Percentiles rank a stretch among this genome's conserved stretches.
phyloP scores from a whole-genome alignment of 37 sponge, comb jelly and placozoan species.

The Petrosia ficiformis region DNA sequence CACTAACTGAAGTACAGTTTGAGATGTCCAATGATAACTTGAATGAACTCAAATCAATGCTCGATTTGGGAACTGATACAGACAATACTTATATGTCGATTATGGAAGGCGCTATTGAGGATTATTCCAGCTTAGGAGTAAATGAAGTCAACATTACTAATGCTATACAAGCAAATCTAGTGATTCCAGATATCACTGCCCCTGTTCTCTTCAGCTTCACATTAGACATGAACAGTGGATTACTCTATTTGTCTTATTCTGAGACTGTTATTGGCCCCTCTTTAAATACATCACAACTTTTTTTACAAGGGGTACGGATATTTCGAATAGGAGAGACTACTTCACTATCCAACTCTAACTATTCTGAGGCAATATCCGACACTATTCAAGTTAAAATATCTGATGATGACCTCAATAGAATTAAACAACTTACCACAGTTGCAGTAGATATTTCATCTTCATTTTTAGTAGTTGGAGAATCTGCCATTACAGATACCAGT shows the following conservation, averaged over 20 bases:
- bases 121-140: conserved; percentile 45
- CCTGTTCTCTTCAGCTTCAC: conserved; percentile 45
- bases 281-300: conserved; percentile 32
- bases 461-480: conserved; percentile 44
- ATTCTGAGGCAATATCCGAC: conserved; percentile 16
- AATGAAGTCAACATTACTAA: conserved; percentile 43
- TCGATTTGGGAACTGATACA: conserved; percentile 22
- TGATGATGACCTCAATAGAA: conserved; percentile 63
- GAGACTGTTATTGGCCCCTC: conserved; percentile 78
- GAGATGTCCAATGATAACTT: conserved; percentile 49
- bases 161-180: not conserved
- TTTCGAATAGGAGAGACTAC: conserved; percentile 42
- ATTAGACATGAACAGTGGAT: conserved; percentile 63
- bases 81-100: conserved; percentile 50
- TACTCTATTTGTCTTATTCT: conserved; percentile 58
- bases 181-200: conserved; percentile 39
- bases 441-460: conserved; percentile 37
- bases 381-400: conserved; percentile 54
- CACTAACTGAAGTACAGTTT: conserved; percentile 29
- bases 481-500: conserved; percentile 65
- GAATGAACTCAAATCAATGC: conserved; percentile 43
- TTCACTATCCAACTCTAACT: conserved; percentile 18
- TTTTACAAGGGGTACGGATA: conserved; percentile 48
- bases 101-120: conserved; percentile 18
- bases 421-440: conserved; percentile 52